These are phyloP conservation scores for Sebastolobus alascanus DNA, from an alignment of 2,797 vertebrate species.

Conservation along the genomic window DNA sequence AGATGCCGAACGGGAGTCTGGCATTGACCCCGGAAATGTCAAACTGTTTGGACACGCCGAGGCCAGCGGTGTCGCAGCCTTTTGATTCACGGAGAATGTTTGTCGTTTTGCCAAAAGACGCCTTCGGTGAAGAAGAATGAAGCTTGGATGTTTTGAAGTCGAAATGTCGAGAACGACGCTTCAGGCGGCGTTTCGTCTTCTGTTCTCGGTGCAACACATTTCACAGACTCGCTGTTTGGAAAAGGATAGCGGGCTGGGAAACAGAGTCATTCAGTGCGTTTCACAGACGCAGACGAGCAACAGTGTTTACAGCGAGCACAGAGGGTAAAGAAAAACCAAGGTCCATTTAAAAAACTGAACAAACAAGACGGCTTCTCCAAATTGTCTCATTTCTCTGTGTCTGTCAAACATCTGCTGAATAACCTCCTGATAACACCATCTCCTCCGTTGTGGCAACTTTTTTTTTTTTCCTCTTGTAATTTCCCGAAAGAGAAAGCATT, in stretches of 20 bases:
- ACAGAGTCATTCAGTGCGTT: constrained; percentile 40
- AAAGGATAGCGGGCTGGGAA: constrained; percentile 38
- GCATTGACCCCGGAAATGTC: constrained; percentile 50
- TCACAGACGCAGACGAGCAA: constrained; percentile 46
- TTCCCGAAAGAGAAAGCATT: constrained; percentile 37
- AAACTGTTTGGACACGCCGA: constrained; percentile 36
- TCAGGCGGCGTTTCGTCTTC: constrained; percentile 43
- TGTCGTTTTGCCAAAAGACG: constrained; percentile 40
- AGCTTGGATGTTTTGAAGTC: constrained; percentile 33
- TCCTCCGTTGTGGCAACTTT: constrained; percentile 15
- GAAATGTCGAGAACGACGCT: constrained; percentile 38
- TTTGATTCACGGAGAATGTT: constrained; percentile 37
- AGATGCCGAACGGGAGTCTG: constrained; percentile 20
- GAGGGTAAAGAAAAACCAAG: constrained; percentile 26
- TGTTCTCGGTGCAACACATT: constrained; percentile 38
- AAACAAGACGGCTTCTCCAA: not conserved
- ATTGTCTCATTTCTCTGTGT: constrained; percentile 6
- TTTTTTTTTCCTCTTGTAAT: constrained; percentile 13
- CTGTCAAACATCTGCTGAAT: constrained; percentile 20
- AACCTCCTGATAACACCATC: not conserved
- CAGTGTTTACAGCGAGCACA: constrained; percentile 12
- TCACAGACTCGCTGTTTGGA: constrained; percentile 42
- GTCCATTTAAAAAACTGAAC: constrained; percentile 6
- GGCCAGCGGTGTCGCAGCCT: constrained; percentile 38
- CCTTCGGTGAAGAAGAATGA: constrained; percentile 30